Evolutionary conservation across 2,888 invertebrate species (phyloP).

Genomic region (Cynaeus angustus): DNA sequence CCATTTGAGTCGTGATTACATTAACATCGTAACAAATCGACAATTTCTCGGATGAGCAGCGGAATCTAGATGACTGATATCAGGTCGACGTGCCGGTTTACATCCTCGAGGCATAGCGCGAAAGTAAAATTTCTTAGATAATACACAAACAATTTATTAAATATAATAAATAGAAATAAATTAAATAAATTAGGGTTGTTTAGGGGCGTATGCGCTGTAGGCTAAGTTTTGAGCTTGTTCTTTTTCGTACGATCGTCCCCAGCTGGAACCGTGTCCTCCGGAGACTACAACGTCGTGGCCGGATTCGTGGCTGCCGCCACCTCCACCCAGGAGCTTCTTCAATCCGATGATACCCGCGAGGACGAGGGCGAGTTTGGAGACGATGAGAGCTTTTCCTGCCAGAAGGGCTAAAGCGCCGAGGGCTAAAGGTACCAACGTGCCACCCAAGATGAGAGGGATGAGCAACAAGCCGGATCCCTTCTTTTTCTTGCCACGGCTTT

Average conservation of each 20-base stretch:
- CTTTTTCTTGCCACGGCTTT: constrained; percentile 79
- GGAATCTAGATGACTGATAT: constrained; percentile 47
- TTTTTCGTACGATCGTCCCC: constrained; percentile 78
- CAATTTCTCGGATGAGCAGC: constrained; percentile 42
- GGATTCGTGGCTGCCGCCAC: constrained; percentile 75
- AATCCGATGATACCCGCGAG: constrained; percentile 89
- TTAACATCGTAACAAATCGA: constrained; percentile 37
- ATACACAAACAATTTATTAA: constrained; percentile 36
- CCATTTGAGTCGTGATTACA: constrained; percentile 35
- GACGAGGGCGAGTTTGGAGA: constrained; percentile 87
- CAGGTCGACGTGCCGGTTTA: constrained; percentile 59
- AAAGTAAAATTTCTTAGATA: constrained; percentile 31
- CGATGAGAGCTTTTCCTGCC: constrained; percentile 89
- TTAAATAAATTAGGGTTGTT: constrained; percentile 52
- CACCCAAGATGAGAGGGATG: constrained; percentile 86
- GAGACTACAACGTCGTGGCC: constrained; percentile 82
- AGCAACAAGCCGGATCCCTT: constrained; percentile 83
- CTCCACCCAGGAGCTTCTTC: constrained; percentile 84
- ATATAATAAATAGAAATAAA: constrained; percentile 56
- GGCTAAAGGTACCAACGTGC: constrained; percentile 87
- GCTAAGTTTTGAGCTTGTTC: constrained; percentile 75
- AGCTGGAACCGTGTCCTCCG: constrained; percentile 79
- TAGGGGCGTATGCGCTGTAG: constrained; percentile 72
- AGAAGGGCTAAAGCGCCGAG: constrained; percentile 87
- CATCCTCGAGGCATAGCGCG: constrained; percentile 47